Evolutionary conservation across 2,888 invertebrate genomes (phyloP).

Genomic region (Dascillus cervinus): DNA sequence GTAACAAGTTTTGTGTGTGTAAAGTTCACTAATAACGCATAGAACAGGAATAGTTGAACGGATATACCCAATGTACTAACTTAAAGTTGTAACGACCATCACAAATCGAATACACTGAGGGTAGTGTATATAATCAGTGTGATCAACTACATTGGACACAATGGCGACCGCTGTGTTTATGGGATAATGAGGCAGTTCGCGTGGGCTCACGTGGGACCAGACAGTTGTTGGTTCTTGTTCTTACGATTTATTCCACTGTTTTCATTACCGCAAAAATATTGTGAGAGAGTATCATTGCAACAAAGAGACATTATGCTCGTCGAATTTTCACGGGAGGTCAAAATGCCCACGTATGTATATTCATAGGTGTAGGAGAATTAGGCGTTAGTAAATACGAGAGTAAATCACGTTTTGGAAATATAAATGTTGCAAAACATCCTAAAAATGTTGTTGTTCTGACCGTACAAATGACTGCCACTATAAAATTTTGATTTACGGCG

Average conservation of each 20-base stretch:
- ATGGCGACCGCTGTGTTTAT: conserved; percentile 26
- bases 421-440: conserved; percentile 11
- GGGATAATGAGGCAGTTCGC: conserved; percentile 25
- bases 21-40: too few species aligned
- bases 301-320: too few species aligned
- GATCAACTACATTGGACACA: conserved; percentile 6
- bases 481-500: conserved; percentile 13
- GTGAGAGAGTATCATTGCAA: too few species aligned
- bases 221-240: conserved; percentile 18
- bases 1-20: too few species aligned
- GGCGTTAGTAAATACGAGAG: conserved; percentile 11
- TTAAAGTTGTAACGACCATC: background rate
- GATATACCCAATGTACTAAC: background rate
- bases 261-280: conserved; percentile 8
- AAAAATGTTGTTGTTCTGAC: conserved; percentile 13
- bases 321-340: too few species aligned
- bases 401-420: conserved; percentile 9
- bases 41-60: too few species aligned
- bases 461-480: conserved; percentile 13
- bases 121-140: too few species aligned
- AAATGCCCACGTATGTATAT: too few species aligned
- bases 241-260: conserved; percentile 14
- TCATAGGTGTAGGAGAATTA: too few species aligned
- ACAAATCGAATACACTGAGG: background rate
- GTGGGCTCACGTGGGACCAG: conserved; percentile 23